These are phyloP conservation scores for Epiblema foenella DNA, from an alignment of 2,888 invertebrate genomes.

Conservation along the genomic window DNA sequence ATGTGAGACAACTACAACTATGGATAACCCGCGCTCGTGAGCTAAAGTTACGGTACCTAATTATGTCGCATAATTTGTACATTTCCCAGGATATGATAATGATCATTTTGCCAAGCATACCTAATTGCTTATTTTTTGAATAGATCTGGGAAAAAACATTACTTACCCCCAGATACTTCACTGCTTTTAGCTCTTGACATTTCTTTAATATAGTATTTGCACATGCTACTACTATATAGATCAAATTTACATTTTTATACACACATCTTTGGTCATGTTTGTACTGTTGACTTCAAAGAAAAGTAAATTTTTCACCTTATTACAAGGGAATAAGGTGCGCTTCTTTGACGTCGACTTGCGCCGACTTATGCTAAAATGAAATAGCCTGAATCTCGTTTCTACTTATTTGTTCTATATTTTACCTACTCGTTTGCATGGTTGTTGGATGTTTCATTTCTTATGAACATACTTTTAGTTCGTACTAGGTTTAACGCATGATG, in stretches of 20 bases:
- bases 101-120: neutral
- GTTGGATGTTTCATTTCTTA: neutral
- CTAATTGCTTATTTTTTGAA: neutral
- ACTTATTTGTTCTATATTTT: slow-evolving; percentile 1
- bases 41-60: too few relatives aligned
- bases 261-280: slow-evolving; percentile 38
- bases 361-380: neutral
- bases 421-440: slow-evolving; percentile 27
- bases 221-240: neutral
- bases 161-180: neutral
- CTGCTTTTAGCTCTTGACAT: neutral
- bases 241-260: neutral
- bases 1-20: too few relatives aligned
- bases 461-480: neutral
- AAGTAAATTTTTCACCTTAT: neutral
- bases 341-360: neutral
- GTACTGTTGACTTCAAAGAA: neutral
- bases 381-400: neutral
- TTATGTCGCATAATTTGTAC: neutral
- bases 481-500: neutral
- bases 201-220: neutral
- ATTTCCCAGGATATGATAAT: neutral
- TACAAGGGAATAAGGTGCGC: neutral
- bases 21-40: too few relatives aligned
- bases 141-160: neutral